Evolutionary conservation across 2,797 vertebrate species (phyloP).

Genomic region (Geotrypetes seraphini): DNA sequence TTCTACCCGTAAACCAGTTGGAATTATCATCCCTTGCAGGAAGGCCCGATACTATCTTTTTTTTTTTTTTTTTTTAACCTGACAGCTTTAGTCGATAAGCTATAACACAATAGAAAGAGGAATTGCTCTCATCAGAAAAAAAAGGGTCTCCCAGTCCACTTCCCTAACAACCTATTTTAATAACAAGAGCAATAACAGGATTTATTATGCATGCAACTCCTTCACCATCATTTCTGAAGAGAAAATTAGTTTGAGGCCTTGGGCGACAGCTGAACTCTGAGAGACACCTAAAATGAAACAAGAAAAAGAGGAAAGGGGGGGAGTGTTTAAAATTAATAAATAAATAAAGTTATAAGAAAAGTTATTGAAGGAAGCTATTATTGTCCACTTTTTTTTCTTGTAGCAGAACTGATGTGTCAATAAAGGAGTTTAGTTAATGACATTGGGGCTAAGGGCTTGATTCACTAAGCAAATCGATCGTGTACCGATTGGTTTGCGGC

Average conservation of each 20-base stretch:
- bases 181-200: conserved; percentile 64
- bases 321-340: conserved; percentile 27
- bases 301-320: neutral
- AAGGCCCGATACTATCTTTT: conserved; percentile 15
- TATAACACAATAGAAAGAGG: conserved; percentile 38
- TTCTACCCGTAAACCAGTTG: conserved; percentile 17
- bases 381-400: conserved; percentile 13
- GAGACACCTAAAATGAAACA: conserved; percentile 53
- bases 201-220: conserved; percentile 67
- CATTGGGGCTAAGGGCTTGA: too few species aligned
- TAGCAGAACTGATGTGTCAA: neutral
- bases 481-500: too few species aligned
- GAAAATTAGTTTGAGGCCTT: conserved; percentile 68
- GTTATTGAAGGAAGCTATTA: conserved; percentile 19
- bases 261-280: conserved; percentile 65
- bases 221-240: conserved; percentile 55
- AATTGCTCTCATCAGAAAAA: conserved; percentile 41
- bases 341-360: conserved; percentile 34
- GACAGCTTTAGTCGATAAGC: conserved; percentile 33
- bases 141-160: conserved; percentile 41
- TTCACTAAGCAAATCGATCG: too few species aligned
- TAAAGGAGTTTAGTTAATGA: accelerated
- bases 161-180: conserved; percentile 57
- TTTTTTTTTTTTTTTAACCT: conserved; percentile 23
- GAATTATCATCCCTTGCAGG: conserved; percentile 21